Evolutionary conservation across 1,140 invertebrate species (phyloP), one percentile per base, ranked within the genome.

Genomic region (Leptoteleia sp.): DNA sequence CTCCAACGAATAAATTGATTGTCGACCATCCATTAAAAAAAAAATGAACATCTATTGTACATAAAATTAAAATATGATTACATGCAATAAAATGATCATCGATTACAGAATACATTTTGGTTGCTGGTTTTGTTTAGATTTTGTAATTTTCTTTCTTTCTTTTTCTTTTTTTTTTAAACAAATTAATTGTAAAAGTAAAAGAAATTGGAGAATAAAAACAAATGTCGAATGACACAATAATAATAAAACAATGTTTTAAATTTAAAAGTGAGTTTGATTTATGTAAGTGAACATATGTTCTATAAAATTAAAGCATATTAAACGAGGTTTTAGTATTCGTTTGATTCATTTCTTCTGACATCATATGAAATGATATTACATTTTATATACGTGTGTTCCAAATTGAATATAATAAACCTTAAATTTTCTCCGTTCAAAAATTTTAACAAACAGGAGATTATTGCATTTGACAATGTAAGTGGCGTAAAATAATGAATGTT

Each of bases 401-500:
- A 43, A 61, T 62, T 62, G 8, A 43, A 8, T 37, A 8, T 13
- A 35, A 43, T 27, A 4, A 22, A 48, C 1, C 13, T n/a, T n/a
- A 17, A 47, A 73, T 57, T 64, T 64, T 3, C 25, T 55, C 27
- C 38, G 54, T 50, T 57, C 35, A n/a, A n/a, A 47, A 64, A 15
- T 43, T 33, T 27, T 52, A 61, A 61, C 45, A 76, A 68, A 25
- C 62, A 40, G 62, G 55, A 62, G 55, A 62, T 76, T 68, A 76
- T 19, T 61, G 62, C 68, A 76, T 54, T 67, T 68, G 62, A 76
- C 55, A 68, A 68, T 62, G 72, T 76, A 68, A 76, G 62, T 62
- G 62, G 55, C 55, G 72, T 76, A 68, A 68, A 76, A 76, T 61
- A 55, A 68, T 55, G 72, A 76, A 62, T 68, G 62, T 68, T 76